Percentiles rank a stretch among this genome's conserved stretches.
These are phyloP conservation scores for Ciconia stormi DNA, from an alignment of 2,113 vertebrate species.

Conservation along the genomic window DNA sequence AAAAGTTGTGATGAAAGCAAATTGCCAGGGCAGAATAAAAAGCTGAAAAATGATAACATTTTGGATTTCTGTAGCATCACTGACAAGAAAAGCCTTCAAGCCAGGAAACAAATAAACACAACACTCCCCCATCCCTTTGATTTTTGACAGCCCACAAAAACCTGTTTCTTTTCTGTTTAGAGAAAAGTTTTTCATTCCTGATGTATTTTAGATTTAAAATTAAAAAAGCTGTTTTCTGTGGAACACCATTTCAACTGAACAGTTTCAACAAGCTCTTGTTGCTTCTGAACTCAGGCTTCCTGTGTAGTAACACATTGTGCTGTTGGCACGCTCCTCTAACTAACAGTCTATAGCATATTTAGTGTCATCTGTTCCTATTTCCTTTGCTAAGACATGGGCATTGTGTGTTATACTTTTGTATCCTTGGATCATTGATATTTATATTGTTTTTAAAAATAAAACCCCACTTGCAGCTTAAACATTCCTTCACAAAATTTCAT, in stretches of 20 bases:
- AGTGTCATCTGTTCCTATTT: conserved; percentile 56
- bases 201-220: not conserved
- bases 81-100: not conserved
- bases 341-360: conserved; percentile 51
- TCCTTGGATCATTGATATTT: not conserved
- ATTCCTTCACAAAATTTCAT: not conserved
- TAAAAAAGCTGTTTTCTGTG: not conserved
- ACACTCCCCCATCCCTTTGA: not conserved
- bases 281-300: conserved; percentile 48
- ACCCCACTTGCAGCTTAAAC: not conserved
- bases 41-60: not conserved
- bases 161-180: not conserved
- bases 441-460: conserved; percentile 38
- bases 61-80: not conserved
- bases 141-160: not conserved
- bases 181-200: not conserved
- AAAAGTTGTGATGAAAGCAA: not conserved
- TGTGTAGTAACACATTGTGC: not conserved
- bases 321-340: not conserved
- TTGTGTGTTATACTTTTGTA: conserved; percentile 30
- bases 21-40: not conserved
- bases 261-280: conserved; percentile 34
- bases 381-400: not conserved
- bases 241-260: not conserved
- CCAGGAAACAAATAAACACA: not conserved